Evolutionary conservation across 1,140 invertebrate species (phyloP), one percentile per base, ranked within the genome.

Genomic region (Gryon sp.): DNA sequence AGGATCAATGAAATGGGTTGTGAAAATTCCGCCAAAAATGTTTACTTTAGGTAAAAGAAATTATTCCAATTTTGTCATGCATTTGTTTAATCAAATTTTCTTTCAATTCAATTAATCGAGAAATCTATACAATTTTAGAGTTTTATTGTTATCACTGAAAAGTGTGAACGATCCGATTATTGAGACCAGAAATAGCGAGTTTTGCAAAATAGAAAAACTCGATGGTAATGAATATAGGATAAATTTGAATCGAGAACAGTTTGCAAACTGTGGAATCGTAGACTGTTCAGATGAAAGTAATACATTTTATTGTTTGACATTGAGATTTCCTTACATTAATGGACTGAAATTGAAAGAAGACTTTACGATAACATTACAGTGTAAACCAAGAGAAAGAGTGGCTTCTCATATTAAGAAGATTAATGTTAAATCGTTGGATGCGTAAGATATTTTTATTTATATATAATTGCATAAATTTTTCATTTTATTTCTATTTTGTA

Each of bases 301-400:
- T n/a, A 78, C 38, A 32, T 81, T 77, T 65, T 85, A 81, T 45
- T 93, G 92, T 74, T 79, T 93, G 9, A 88, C 88, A 2, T 19
- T 93, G 0, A 85, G 92, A 28, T 92, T 93, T 78, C 92, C 93
- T 5, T 84, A 89, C 2, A 89, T 93, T 20, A 63, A 84, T 5
- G 92, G 92, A 1, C 80, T 94, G 22, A 90, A 89, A 80, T 88
- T 93, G n/a, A 90, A 89, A 0, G 90, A 92, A 38, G 93, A 94
- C 78, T 83, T 89, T 1, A 87, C 91, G 6, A 85, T 93, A 7
- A 91, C 90, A 15, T 84, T 94, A 20, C 90, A 91, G 68, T 93
- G 93, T 79, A 90, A 89, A 32, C 90, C 90, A 0, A 92, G 92
- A 62, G 90, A 93, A 14, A 88, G 88, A 28, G 88, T 90, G 2